Conservation (phyloP, 2,888 invertebrate genomes). For the Limnephilus auricula region DNA sequence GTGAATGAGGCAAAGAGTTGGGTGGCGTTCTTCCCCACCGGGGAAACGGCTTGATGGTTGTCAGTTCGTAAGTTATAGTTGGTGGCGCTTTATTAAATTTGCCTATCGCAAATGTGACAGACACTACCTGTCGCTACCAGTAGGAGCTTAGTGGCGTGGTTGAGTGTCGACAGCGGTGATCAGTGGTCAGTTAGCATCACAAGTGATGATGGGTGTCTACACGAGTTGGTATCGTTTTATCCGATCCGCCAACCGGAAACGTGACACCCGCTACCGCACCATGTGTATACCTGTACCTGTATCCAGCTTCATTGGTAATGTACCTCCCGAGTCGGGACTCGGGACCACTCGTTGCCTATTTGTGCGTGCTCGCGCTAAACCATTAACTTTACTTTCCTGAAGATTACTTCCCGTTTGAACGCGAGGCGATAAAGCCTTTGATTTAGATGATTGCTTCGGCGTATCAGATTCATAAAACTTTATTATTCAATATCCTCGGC, state of each 20-base stretch:
- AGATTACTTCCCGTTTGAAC: conserved; percentile 37
- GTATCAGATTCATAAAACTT: not conserved
- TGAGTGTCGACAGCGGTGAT: not conserved
- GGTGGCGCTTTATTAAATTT: not conserved
- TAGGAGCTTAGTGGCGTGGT: too few relatives aligned
- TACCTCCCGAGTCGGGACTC: too few relatives aligned
- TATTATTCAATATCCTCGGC: not conserved
- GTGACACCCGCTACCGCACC: not conserved
- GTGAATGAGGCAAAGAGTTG: too few relatives aligned
- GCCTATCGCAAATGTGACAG: not conserved
- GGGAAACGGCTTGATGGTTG: too few relatives aligned
- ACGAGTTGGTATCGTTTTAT: not conserved
- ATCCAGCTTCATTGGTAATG: not conserved
- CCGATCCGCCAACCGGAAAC: conserved; percentile 13
- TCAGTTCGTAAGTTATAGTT: not conserved
- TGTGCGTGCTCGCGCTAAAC: conserved; percentile 13
- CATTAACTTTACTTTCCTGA: conserved; percentile 42
- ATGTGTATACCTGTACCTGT: not conserved
- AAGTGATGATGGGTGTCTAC: not conserved
- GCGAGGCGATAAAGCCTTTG: conserved; percentile 13
- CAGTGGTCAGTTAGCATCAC: not conserved
- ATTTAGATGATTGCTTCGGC: conserved; percentile 14
- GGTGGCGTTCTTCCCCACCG: too few relatives aligned
- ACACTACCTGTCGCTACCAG: not conserved
- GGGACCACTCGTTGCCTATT: not conserved